Conservation (phyloP, 2,888 invertebrate genomes). For the Oscheius myriophilus region DNA sequence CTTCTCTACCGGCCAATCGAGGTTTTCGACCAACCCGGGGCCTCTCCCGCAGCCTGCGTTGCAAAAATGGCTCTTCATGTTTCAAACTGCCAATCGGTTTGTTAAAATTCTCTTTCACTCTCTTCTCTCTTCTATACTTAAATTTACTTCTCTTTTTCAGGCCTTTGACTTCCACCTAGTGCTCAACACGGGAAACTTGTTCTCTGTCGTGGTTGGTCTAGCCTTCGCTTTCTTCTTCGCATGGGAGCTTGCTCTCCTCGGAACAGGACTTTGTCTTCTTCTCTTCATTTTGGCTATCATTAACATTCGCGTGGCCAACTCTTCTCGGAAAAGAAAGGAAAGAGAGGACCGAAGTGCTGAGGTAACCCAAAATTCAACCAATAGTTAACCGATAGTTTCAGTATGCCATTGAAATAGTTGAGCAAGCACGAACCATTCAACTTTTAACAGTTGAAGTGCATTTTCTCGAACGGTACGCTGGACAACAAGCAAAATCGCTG, state of each 20-base stretch:
- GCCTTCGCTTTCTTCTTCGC: constrained; percentile 43
- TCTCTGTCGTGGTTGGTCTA: constrained; percentile 33
- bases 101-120: neutral
- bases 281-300: constrained; percentile 37
- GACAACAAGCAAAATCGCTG: constrained; percentile 38
- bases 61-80: constrained; percentile 39
- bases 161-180: constrained; percentile 21
- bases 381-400: constrained; percentile 22
- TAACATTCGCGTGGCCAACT: constrained; percentile 34
- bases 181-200: constrained; percentile 7
- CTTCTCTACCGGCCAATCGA: constrained; percentile 36
- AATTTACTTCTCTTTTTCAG: constrained; percentile 19
- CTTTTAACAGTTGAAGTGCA: constrained; percentile 70
- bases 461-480: constrained; percentile 67
- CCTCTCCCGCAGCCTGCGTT: constrained; percentile 41
- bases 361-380: neutral
- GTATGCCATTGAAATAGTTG: constrained; percentile 71
- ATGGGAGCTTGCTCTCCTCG: constrained; percentile 44
- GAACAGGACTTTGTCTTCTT: constrained; percentile 34
- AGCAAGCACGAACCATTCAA: constrained; percentile 72
- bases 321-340: constrained; percentile 38
- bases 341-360: constrained; percentile 37
- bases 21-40: constrained; percentile 41
- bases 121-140: too few species aligned
- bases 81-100: constrained; percentile 38